Conservation (phyloP, 2,888 invertebrate genomes). For the Lysandra coridon region DNA sequence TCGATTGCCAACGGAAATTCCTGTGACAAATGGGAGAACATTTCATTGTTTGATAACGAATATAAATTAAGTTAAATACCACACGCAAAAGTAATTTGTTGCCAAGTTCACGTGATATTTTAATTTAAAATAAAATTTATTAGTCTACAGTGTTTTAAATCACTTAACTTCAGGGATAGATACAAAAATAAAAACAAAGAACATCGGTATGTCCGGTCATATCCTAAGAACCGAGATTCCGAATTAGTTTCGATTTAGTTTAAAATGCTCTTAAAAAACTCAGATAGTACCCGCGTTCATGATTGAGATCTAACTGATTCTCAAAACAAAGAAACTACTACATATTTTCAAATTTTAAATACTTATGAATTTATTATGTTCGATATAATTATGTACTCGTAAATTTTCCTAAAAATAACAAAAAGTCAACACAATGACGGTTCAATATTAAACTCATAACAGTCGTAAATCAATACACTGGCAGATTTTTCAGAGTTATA, state of each 20-base stretch:
- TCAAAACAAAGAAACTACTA: neutral
- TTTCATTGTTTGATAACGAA: slow-evolving; percentile 31
- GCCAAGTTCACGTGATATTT: neutral
- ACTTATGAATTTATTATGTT: no score
- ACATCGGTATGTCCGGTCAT: slow-evolving; percentile 39
- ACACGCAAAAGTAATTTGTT: slow-evolving; percentile 17
- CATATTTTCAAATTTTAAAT: neutral
- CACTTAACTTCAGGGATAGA: neutral
- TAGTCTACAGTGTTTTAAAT: neutral
- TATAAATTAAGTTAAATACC: neutral
- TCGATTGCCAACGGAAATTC: slow-evolving; percentile 61
- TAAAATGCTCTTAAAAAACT: neutral
- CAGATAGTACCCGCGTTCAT: neutral
- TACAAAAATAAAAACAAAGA: slow-evolving; percentile 29
- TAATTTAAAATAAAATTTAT: neutral
- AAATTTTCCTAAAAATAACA: no score
- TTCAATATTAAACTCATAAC: no score
- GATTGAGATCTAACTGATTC: neutral
- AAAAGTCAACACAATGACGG: no score
- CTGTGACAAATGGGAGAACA: slow-evolving; percentile 53
- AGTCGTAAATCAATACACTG: no score
- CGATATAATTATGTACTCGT: no score
- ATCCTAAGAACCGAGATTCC: slow-evolving; percentile 37
- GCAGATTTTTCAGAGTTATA: no score
- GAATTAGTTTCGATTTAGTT: slow-evolving; percentile 37